phyloP scores from a whole-genome alignment of 1,140 invertebrate species.

The Brachionus rotundiformis region DNA sequence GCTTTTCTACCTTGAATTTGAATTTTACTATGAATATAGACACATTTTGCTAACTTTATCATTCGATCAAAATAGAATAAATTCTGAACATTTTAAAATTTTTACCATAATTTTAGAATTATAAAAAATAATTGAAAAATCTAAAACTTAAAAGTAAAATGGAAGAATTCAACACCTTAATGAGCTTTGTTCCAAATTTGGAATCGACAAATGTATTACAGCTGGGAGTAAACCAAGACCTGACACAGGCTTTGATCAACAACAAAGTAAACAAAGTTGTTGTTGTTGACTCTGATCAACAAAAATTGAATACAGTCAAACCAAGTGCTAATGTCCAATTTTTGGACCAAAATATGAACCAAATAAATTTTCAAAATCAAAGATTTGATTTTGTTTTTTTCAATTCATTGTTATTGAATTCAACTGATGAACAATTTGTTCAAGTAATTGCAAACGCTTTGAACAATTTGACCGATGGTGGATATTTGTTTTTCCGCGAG shows the following conservation, averaged over 20 bases:
- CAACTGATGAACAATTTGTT: constrained; percentile 1
- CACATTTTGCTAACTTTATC: constrained; percentile 23
- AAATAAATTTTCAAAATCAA: background rate
- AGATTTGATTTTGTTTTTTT: constrained; percentile 45
- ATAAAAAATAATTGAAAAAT: background rate
- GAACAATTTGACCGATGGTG: constrained; percentile 62
- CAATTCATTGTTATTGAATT: background rate
- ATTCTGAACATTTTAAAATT: background rate
- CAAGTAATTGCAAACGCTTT: background rate
- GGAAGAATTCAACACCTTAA: constrained; percentile 43
- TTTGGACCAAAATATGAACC: background rate
- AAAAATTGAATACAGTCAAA: background rate
- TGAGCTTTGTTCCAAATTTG: constrained; percentile 39
- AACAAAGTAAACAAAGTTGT: background rate
- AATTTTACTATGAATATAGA: constrained; percentile 11
- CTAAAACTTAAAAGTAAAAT: background rate
- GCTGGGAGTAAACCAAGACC: constrained; percentile 1
- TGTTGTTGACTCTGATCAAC: background rate
- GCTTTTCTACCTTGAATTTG: constrained; percentile 7
- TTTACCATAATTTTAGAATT: background rate
- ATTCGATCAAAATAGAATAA: constrained; percentile 2
- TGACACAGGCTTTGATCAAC: background rate
- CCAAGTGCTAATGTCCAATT: background rate
- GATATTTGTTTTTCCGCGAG: constrained; percentile 66
- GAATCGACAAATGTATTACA: background rate